Evolutionary conservation across 2,888 invertebrate genomes (phyloP), one percentile per base, ranked within the genome.

Genomic region (Onthophagus sagittarius): DNA sequence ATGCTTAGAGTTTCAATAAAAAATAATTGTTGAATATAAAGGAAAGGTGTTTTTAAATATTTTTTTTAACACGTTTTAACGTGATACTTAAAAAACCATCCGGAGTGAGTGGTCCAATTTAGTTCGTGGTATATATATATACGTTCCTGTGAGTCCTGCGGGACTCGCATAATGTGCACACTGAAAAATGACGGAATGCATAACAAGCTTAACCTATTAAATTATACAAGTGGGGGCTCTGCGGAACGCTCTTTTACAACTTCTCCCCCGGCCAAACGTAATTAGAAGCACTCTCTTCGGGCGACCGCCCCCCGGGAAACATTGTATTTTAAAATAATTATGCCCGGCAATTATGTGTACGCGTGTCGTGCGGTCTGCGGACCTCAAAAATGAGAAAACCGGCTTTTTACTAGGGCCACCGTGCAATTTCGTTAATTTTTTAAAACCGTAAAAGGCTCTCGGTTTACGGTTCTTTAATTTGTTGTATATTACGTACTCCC

Each of bases 371-470:
- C 39, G 39, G 39, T 53, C 39, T 67, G 39, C 39, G 9, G 39
- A 11, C 23, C 71, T 72, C 74, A 72, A 74, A 74, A 75, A 76
- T 74, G 77, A 32, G 31, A 75, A 77, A 77, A 77, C 71, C 72
- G 70, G 75, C 72, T 71, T 75, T 75, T 75, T 75, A 75, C 69
- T 75, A 71, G 67, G 67, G 39, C 74, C 69, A 69, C 53, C 63
- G 63, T 23, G 73, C 72, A 75, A 75, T 73, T 75, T 75, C 72
- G 69, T 72, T 74, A 74, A 74, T 74, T 74, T 73, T 73, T 73
- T 73, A 73, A 23, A 73, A 71, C 71, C 73, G 73, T 73, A 73
- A 73, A 73, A 73, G 71, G 71, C 73, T 71, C 73, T 73, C 71
- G 71, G 73, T 71, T 71, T 73, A 73, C 73, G 71, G 73, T 73